These are phyloP conservation scores for Anser cygnoides DNA, from an alignment of 2,113 vertebrate species.

Conservation along the genomic window DNA sequence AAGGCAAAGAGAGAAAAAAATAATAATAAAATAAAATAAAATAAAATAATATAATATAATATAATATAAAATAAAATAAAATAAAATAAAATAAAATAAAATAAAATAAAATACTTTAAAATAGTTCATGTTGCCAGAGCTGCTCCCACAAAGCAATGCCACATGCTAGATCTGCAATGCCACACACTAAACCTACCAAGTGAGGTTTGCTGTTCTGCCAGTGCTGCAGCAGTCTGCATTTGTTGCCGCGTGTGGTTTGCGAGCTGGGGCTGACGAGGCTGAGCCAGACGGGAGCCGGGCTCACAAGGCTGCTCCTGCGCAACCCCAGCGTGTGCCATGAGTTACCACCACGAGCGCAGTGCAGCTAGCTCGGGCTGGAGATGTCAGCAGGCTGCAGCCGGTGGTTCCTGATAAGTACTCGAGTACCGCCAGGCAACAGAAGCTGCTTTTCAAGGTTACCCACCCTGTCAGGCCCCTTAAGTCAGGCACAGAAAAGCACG, in stretches of 20 bases:
- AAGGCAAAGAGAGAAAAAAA: not conserved
- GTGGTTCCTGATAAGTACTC: not conserved
- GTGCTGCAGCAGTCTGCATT: not conserved
- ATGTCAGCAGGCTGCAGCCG: not conserved
- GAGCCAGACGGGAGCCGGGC: not conserved
- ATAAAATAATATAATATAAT: too few species aligned
- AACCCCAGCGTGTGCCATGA: too few species aligned
- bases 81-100: too few species aligned
- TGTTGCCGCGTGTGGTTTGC: not conserved
- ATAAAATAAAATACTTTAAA: not conserved
- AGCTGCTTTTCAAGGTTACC: not conserved
- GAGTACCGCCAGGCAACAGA: not conserved
- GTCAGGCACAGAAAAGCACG: not conserved
- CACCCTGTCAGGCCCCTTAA: not conserved
- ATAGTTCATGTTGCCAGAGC: not conserved
- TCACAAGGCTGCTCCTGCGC: not conserved
- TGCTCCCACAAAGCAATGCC: not conserved
- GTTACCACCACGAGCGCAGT: not conserved
- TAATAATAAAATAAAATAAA: too few species aligned
- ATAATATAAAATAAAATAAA: too few species aligned
- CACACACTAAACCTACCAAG: not conserved
- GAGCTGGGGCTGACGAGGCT: not conserved
- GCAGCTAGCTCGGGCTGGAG: not conserved
- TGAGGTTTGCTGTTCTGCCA: not conserved
- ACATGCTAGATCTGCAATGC: not conserved